Evolutionary conservation across 2,113 vertebrate species (phyloP).

Genomic region (Chlorocebus sabaeus): DNA sequence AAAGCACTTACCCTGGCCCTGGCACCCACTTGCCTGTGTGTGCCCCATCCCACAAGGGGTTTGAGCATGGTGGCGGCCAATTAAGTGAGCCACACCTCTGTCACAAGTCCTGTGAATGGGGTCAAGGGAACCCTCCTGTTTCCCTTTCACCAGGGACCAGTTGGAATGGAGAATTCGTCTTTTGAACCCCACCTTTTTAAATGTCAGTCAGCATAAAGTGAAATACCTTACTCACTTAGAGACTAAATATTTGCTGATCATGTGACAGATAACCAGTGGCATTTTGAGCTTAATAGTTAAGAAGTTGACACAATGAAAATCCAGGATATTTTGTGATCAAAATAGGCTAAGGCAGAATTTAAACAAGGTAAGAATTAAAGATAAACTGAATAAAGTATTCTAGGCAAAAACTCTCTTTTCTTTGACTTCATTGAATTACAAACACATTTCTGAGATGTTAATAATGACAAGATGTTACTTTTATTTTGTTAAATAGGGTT

Average conservation of each 20-base stretch:
- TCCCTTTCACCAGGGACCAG: background rate
- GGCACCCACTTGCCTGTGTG: no score
- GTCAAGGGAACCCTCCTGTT: no score
- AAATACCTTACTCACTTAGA: background rate
- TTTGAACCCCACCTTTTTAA: background rate
- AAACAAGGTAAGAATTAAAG: slow-evolving; percentile 38
- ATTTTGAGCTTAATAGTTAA: background rate
- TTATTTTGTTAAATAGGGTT: slow-evolving; percentile 60
- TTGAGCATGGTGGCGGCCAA: no score
- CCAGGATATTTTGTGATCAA: background rate
- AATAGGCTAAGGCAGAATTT: slow-evolving; percentile 9
- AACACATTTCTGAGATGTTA: slow-evolving; percentile 22
- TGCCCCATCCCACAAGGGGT: no score
- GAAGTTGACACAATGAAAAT: background rate
- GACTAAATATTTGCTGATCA: background rate
- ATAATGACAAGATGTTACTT: slow-evolving; percentile 61
- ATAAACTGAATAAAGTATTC: slow-evolving; percentile 15
- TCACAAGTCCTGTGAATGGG: no score
- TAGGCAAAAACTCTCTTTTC: slow-evolving; percentile 14
- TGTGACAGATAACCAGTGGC: background rate
- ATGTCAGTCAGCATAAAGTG: background rate
- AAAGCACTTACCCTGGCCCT: no score
- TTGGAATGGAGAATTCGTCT: background rate
- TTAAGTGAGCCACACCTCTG: no score
- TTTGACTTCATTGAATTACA: slow-evolving; percentile 47